A percentile compares a stretch with the other conserved stretches of the same genome.
These are phyloP conservation scores for Ametastegia equiseti DNA, from an alignment of 2,888 invertebrate genomes.

Conservation along the genomic window DNA sequence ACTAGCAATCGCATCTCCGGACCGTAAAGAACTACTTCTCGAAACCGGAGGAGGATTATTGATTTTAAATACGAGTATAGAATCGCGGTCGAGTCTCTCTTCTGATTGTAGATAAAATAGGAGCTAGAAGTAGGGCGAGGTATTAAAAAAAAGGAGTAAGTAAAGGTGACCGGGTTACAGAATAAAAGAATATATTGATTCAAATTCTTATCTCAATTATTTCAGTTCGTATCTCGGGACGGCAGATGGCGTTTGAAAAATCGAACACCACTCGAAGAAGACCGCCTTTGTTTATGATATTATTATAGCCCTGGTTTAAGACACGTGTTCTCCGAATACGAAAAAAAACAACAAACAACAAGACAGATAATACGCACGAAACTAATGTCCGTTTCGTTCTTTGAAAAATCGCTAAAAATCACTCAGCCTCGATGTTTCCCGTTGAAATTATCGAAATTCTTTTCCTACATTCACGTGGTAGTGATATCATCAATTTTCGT, in stretches of 20 bases:
- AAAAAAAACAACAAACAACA: not conserved
- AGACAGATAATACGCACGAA: not conserved
- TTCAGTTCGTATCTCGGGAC: not conserved
- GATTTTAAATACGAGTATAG: not conserved
- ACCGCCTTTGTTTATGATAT: not conserved
- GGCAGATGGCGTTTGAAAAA: not conserved
- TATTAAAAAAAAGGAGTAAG: slow-evolving; percentile 2
- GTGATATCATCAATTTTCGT: slow-evolving; percentile 56
- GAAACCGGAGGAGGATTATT: too few relatives aligned
- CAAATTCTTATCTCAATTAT: not conserved
- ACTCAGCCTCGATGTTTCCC: slow-evolving; percentile 58
- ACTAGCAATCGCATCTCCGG: too few relatives aligned
- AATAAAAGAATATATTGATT: slow-evolving; percentile 9
- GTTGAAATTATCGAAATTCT: slow-evolving; percentile 66
- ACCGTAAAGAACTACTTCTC: too few relatives aligned
- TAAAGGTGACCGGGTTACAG: not conserved
- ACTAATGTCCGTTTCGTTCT: not conserved
- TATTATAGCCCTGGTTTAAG: not conserved
- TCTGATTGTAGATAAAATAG: not conserved
- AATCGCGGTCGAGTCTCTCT: not conserved
- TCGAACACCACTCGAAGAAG: not conserved
- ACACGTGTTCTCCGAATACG: not conserved
- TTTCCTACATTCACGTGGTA: slow-evolving; percentile 58
- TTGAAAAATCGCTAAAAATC: not conserved
- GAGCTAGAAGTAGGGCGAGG: not conserved